Evolutionary conservation across 2,797 vertebrate species (phyloP).

Genomic region (Sebastes elongatus): DNA sequence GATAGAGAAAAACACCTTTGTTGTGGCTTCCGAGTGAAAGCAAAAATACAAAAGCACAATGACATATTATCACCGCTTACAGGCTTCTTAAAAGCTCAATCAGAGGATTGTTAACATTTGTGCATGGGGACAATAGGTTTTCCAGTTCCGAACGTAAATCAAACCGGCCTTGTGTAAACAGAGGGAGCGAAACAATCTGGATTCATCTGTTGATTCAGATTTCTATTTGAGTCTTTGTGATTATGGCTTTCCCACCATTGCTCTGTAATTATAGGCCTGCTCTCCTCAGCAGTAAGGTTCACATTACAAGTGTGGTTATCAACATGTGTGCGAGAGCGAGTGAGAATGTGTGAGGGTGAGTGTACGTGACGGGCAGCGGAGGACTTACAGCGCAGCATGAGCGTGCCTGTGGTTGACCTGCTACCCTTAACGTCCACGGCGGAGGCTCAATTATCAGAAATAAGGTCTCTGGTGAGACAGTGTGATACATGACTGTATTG

Average conservation of each 20-base stretch:
- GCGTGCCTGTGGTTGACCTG: slow-evolving; percentile 68
- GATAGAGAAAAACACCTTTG: slow-evolving; percentile 47
- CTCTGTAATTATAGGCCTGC: slow-evolving; percentile 74
- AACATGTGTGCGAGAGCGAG: slow-evolving; percentile 73
- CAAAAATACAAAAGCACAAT: slow-evolving; percentile 52
- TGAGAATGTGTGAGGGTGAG: slow-evolving; percentile 71
- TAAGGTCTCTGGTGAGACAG: slow-evolving; percentile 19
- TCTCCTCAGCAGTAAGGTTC: slow-evolving; percentile 69
- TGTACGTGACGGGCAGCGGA: slow-evolving; percentile 52
- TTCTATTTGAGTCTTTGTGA: slow-evolving; percentile 83
- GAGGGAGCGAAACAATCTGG: slow-evolving; percentile 66
- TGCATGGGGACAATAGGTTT: slow-evolving; percentile 63
- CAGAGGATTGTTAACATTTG: slow-evolving; percentile 59
- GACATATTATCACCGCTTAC: slow-evolving; percentile 19
- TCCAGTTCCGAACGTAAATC: slow-evolving; percentile 56
- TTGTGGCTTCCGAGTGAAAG: slow-evolving; percentile 64
- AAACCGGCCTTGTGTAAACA: slow-evolving; percentile 66
- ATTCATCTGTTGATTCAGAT: slow-evolving; percentile 79
- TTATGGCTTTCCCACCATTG: slow-evolving; percentile 73
- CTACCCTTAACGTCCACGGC: slow-evolving; percentile 43
- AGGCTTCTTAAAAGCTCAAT: slow-evolving; percentile 52
- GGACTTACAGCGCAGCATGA: slow-evolving; percentile 20
- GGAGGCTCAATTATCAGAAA: slow-evolving; percentile 48
- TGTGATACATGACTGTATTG: slow-evolving; percentile 10
- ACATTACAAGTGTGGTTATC: slow-evolving; percentile 79